Evolutionary conservation across 2,113 vertebrate genomes (phyloP).

Genomic region (Silurus glanis): DNA sequence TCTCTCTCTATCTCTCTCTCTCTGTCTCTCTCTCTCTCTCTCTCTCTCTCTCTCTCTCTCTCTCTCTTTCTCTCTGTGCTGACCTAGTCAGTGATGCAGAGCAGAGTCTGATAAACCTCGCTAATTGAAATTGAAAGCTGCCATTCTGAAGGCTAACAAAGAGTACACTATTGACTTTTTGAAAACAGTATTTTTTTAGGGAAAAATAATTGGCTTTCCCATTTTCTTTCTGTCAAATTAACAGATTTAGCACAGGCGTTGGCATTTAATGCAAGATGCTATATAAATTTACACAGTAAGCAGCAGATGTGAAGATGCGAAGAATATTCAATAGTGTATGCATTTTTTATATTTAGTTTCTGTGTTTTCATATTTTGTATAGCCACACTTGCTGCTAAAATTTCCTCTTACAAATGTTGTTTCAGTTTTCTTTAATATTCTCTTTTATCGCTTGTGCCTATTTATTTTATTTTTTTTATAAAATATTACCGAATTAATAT

Average conservation of each 20-base stretch:
- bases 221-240: not conserved
- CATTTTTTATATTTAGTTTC: not conserved
- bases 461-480: not conserved
- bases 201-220: not conserved
- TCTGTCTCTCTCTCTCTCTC: not conserved
- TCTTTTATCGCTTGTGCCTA: not conserved
- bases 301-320: not conserved
- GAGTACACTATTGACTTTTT: not conserved
- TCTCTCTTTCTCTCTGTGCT: not conserved
- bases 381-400: not conserved
- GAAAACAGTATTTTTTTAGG: not conserved
- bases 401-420: not conserved
- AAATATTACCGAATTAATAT: too few species aligned
- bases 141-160: not conserved
- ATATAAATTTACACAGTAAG: not conserved
- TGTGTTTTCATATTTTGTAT: not conserved
- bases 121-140: slow-evolving; percentile 7
- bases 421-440: not conserved
- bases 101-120: not conserved
- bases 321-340: not conserved
- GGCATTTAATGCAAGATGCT: not conserved
- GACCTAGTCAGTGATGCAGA: not conserved
- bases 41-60: not conserved
- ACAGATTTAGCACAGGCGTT: not conserved
- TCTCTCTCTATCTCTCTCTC: not conserved